Evolutionary conservation across 2,888 invertebrate genomes (phyloP), one percentile per base, ranked within the genome.

Genomic region (Bellardia pandia): DNA sequence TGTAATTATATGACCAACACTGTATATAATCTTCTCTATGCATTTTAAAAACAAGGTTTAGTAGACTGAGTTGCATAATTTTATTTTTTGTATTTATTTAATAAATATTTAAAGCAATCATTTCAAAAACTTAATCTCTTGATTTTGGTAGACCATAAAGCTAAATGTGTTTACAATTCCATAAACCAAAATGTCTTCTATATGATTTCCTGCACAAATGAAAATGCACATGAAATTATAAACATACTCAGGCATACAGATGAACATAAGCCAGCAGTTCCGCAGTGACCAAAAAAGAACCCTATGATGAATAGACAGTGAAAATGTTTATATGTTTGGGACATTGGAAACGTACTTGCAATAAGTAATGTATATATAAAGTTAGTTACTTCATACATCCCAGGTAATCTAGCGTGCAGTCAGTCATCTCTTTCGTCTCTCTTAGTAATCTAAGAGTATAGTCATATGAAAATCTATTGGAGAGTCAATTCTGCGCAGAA

Each of bases 221-320:
- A 78, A 77, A 84, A 56, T 72, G 66, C 48, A 51, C 64, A 78
- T 37, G 58, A 71, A 64, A 30, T 76, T 8, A 11, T 58, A 72
- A 23, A 51, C 14, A 60, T 42, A 64, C n/a, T 58, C 40, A 42
- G 16, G 42, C 23, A 8, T 33, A 14, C 7, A 14, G 3, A 33
- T n/a, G 14, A 5, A 33, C 13, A 14, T 33, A 14, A 14, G 23
- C 23, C 23, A 23, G 33, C 13, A 33, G 13, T 11, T 60, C 4
- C 42, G 37, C 30, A 33, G 33, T 86, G 82, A 75, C 78, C 80
- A 86, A 77, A 77, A 77, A 72, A 68, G 80, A 84, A 23, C 23
- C 23, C 23, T 23, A 23, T 1, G 23, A 23, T 23, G 23, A 1
- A 23, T 23, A 23, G 23, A 23, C 23, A n/a, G n/a, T n/a, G n/a